Conservation (phyloP, 2,113 vertebrate genomes). For the Passer domesticus region DNA sequence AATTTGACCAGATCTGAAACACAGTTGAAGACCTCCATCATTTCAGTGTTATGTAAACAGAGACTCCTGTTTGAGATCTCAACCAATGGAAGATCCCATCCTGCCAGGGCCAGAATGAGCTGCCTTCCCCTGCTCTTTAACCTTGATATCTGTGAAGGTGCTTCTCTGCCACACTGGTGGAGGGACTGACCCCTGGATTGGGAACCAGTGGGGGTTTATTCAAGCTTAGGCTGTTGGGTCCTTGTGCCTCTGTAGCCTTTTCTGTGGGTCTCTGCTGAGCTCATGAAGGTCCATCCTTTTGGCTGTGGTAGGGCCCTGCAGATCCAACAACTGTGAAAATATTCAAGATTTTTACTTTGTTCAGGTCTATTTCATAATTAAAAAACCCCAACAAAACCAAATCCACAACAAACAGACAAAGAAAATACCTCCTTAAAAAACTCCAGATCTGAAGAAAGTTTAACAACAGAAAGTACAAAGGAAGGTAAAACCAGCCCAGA, state of each 20-base stretch:
- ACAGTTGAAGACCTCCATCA: not conserved
- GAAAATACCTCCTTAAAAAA: not conserved
- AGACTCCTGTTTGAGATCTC: not conserved
- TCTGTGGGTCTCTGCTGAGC: not conserved
- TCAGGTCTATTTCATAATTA: not conserved
- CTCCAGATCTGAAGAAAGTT: not conserved
- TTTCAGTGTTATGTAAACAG: rapidly evolving
- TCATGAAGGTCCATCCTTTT: not conserved
- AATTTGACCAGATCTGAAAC: not conserved
- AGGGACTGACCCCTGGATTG: not conserved
- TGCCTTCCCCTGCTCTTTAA: not conserved
- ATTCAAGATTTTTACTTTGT: not conserved
- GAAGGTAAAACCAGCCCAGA: not conserved
- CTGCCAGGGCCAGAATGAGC: not conserved
- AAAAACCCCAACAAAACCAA: not conserved
- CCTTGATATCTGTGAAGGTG: not conserved
- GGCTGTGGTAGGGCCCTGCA: not conserved
- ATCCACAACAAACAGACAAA: not conserved
- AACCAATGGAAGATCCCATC: not conserved
- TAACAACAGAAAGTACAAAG: not conserved
- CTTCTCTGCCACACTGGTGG: not conserved
- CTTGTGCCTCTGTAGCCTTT: not conserved
- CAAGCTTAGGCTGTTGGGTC: rapidly evolving
- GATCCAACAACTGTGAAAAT: not conserved
- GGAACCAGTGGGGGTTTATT: not conserved